Base-by-base conservation (phyloP, 2,113 vertebrate species). In the Lynx canadensis region DNA sequence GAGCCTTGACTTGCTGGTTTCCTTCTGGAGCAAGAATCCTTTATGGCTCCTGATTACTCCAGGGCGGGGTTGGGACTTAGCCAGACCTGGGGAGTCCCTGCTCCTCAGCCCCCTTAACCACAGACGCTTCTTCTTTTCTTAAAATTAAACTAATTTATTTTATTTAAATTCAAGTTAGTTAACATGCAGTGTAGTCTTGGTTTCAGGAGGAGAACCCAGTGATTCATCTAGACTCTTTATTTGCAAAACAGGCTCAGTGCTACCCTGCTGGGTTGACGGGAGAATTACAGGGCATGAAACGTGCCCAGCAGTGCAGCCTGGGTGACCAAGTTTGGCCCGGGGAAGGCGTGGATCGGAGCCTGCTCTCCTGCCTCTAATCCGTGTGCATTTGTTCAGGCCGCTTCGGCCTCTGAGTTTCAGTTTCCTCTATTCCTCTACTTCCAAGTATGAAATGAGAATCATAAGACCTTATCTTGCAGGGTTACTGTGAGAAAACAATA, bases 21-120 rank as follows among this genome's bases (percentile, higher is more conserved):
- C 55, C 82, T 69, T 80, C 85, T 5, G 16, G 36, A 65, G 52
- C 52, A 74, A 29, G 69, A 48, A 45, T 41, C 18, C 18, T 50
- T 73, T 7, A 7, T 0, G 23, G 25, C 1, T 55, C 38, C 6
- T 19, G 14, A 9, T 36, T 1, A 3, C 33, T 23, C 18, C 18
- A 0, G 38, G 0, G 29, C 27, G 71, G 45, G 12, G n/a, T 16
- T 19, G 0, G 0, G 52, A 21, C 8, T 19, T 31, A n/a, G 7
- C 16, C 52, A 38, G 41, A 45, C 16, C 23, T 45, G n/a, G 31
- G 50, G 41, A 21, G 36, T 19, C 60, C 45, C 19, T 55, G 78
- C 69, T 86, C 27, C 41, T 74, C 21, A 15, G 21, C 57, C 45
- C 57, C 27, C 7, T 9, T 31, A 69, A n/a, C 57, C 41, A 36